Conservation (phyloP, 2,888 invertebrate genomes). For the Prosopocoilus inquinatus region DNA sequence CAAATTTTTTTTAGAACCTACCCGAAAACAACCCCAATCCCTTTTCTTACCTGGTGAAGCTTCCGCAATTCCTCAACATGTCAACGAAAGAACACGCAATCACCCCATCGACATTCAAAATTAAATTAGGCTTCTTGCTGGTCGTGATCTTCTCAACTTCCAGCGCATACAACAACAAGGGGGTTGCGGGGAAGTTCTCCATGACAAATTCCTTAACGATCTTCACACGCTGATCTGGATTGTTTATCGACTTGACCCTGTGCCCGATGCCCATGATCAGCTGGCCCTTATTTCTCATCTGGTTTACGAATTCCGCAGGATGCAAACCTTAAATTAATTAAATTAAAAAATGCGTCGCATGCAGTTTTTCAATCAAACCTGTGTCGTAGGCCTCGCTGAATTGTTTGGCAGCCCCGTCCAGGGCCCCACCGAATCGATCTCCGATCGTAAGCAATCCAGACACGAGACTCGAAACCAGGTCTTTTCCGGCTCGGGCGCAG, state of each 20-base stretch:
- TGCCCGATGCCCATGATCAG: conserved; percentile 99
- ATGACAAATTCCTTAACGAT: conserved; percentile 95
- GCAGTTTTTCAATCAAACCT: conserved; percentile 52
- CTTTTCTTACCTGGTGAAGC: conserved; percentile 83
- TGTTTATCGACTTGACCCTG: conserved; percentile 87
- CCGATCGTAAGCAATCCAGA: conserved; percentile 97
- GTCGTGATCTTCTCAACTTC: conserved; percentile 99
- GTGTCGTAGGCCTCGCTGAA: conserved; percentile 96
- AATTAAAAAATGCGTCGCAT: not conserved
- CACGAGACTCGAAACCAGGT: conserved; percentile 89
- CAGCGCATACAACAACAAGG: conserved; percentile 91
- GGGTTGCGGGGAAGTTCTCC: conserved; percentile 90
- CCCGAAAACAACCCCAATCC: too few relatives aligned
- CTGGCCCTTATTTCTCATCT: conserved; percentile 94
- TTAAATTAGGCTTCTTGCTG: conserved; percentile 99
- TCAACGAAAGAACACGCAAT: conserved; percentile 98
- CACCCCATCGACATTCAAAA: conserved; percentile 98
- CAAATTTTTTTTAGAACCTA: not conserved
- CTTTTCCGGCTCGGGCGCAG: conserved; percentile 97
- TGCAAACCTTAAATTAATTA: conserved; percentile 78
- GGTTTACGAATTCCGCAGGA: conserved; percentile 98
- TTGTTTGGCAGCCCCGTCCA: conserved; percentile 96
- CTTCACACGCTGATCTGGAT: conserved; percentile 97
- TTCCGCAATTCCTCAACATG: conserved; percentile 88
- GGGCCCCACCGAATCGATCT: conserved; percentile 96